Percentiles rank a stretch among this genome's conserved stretches.
Evolutionary conservation across 2,888 invertebrate genomes (phyloP).

Genomic region (Sinotaia quadrata): DNA sequence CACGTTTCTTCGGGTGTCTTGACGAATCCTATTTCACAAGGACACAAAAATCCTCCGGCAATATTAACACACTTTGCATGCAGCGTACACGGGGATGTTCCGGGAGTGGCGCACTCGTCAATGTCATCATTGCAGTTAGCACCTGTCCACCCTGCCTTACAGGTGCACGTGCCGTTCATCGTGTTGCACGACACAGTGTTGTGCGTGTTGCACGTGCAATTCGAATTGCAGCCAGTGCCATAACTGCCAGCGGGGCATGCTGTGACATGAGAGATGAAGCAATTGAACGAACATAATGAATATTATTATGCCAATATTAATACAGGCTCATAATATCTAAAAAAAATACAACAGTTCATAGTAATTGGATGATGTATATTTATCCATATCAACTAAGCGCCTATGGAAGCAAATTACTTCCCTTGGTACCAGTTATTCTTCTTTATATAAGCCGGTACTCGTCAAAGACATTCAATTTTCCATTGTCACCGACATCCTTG

Average conservation of each 20-base stretch:
- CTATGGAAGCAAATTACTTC: neutral
- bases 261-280: neutral
- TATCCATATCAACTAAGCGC: too few relatives aligned
- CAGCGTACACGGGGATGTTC: neutral
- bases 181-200: constrained; percentile 34
- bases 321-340: too few relatives aligned
- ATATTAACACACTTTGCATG: neutral
- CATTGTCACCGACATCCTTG: too few relatives aligned
- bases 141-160: constrained; percentile 36
- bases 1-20: too few relatives aligned
- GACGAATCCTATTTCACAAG: neutral
- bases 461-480: too few relatives aligned
- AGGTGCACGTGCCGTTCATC: constrained; percentile 33
- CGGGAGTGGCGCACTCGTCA: constrained; percentile 21
- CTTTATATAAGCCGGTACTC: too few relatives aligned
- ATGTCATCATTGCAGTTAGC: constrained; percentile 20
- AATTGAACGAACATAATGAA: neutral
- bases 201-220: constrained; percentile 26
- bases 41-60: neutral
- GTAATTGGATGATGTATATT: too few relatives aligned
- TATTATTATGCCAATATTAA: neutral
- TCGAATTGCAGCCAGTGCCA: constrained; percentile 26
- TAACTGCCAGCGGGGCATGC: constrained; percentile 25
- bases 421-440: neutral
- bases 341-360: too few relatives aligned